Evolutionary conservation across 2,888 invertebrate genomes (phyloP).

Genomic region (Bunonema sp.): DNA sequence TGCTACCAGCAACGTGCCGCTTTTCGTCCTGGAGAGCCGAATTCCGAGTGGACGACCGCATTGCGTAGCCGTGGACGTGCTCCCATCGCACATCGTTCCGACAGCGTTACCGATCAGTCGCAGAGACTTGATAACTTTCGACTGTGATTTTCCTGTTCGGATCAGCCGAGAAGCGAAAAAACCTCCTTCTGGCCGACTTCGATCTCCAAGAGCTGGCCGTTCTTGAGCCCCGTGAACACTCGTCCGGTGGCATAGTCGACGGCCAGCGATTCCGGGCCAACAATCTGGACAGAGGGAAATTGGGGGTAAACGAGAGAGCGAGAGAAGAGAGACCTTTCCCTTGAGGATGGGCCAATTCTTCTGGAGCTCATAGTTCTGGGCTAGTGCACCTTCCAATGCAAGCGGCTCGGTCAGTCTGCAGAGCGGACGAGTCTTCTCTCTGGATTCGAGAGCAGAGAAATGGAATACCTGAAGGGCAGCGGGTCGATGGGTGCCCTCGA

Average conservation of each 20-base stretch:
- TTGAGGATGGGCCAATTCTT: conserved; percentile 10
- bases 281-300: conserved; percentile 4
- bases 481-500: conserved; percentile 6
- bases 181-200: conserved; percentile 6
- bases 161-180: conserved; percentile 3
- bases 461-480: conserved; percentile 3
- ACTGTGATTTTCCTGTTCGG: too few relatives aligned
- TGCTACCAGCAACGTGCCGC: conserved; percentile 13
- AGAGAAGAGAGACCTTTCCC: conserved; percentile 6
- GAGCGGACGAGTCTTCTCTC: background rate
- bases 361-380: conserved; percentile 8
- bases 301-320: background rate
- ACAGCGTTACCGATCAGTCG: conserved; percentile 13
- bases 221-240: conserved; percentile 15
- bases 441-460: background rate
- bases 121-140: too few relatives aligned
- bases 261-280: conserved; percentile 18
- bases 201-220: conserved; percentile 18
- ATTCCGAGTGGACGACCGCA: conserved; percentile 23
- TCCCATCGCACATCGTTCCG: background rate
- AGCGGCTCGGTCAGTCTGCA: conserved; percentile 7
- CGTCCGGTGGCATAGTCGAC: conserved; percentile 8
- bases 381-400: conserved; percentile 8
- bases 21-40: conserved; percentile 8
- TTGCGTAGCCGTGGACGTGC: conserved; percentile 3